Percentiles rank a stretch among this genome's conserved stretches.
Evolutionary conservation across 2,113 vertebrate species (phyloP).

Genomic region (Laterallus jamaicensis): DNA sequence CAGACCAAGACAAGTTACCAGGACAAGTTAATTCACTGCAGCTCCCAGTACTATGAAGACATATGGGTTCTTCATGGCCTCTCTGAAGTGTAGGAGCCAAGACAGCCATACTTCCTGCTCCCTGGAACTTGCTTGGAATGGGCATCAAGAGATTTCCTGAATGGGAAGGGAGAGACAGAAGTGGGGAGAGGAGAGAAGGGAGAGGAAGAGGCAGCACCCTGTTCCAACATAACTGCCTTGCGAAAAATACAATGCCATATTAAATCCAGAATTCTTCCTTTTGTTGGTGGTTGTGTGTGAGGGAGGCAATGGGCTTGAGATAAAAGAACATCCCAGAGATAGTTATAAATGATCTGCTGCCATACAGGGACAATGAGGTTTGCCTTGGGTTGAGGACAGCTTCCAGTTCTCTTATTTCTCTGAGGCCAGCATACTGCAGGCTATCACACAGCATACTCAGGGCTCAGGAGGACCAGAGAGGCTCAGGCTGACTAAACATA

Average conservation of each 20-base stretch:
- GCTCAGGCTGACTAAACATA: not conserved
- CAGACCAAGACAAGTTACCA: not conserved
- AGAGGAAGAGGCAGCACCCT: not conserved
- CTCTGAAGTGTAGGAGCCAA: not conserved
- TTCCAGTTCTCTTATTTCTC: not conserved
- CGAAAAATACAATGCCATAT: not conserved
- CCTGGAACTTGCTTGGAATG: not conserved
- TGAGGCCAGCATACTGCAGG: not conserved
- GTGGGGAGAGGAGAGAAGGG: not conserved
- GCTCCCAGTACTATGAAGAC: not conserved
- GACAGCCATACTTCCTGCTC: not conserved
- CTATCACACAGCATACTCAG: not conserved
- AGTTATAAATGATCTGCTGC: constrained; percentile 43
- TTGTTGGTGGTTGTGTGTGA: not conserved
- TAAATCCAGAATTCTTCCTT: not conserved
- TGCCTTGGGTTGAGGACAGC: not conserved
- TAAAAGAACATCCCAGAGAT: constrained; percentile 39
- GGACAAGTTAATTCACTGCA: not conserved
- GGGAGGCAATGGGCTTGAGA: not conserved
- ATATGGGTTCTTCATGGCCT: not conserved
- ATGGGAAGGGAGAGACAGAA: not conserved
- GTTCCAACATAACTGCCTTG: not conserved
- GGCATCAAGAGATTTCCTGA: not conserved
- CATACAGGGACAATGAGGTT: not conserved
- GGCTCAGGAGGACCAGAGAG: not conserved